Evolutionary conservation across 2,113 vertebrate species (phyloP).

Genomic region (Campylomormyrus numenius): DNA sequence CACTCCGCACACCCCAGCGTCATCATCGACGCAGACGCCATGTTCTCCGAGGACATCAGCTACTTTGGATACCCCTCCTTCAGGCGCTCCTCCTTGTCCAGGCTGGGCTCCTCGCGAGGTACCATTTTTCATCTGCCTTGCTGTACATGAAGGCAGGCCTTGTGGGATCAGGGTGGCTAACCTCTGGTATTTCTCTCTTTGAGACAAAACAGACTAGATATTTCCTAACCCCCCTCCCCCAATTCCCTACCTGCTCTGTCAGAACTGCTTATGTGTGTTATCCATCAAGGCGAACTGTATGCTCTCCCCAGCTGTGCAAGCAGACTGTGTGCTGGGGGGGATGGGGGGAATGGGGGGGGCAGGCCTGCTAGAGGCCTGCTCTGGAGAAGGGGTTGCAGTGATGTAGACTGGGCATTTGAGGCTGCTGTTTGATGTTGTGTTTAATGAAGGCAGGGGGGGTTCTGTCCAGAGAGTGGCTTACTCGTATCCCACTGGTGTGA

Average conservation of each 20-base stretch:
- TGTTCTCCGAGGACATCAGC: conserved; percentile 99
- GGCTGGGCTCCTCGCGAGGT: conserved; percentile 99
- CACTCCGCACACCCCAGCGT: conserved; percentile 99
- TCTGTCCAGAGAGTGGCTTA: conserved; percentile 99
- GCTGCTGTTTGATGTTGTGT: conserved; percentile 32
- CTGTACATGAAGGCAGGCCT: not conserved
- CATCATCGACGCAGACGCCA: conserved; percentile 98
- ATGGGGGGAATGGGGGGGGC: not conserved
- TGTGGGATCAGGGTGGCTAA: not conserved
- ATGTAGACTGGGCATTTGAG: not conserved
- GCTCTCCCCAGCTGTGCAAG: not conserved
- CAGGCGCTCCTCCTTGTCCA: conserved; percentile 93
- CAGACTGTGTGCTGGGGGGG: not conserved
- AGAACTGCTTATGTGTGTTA: not conserved
- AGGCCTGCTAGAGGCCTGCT: not conserved
- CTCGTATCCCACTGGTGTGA: conserved; percentile 99
- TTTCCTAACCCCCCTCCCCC: not conserved
- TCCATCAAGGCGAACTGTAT: not conserved
- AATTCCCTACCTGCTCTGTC: not conserved
- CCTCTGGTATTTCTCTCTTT: not conserved
- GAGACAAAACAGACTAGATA: not conserved
- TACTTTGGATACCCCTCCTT: conserved; percentile 99
- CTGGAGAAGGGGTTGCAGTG: not conserved
- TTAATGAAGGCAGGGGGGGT: conserved; percentile 62
- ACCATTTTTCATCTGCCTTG: conserved; percentile 29